phyloP scores from a whole-genome alignment of 2,113 vertebrate species.

The Halichoerus grypus region DNA sequence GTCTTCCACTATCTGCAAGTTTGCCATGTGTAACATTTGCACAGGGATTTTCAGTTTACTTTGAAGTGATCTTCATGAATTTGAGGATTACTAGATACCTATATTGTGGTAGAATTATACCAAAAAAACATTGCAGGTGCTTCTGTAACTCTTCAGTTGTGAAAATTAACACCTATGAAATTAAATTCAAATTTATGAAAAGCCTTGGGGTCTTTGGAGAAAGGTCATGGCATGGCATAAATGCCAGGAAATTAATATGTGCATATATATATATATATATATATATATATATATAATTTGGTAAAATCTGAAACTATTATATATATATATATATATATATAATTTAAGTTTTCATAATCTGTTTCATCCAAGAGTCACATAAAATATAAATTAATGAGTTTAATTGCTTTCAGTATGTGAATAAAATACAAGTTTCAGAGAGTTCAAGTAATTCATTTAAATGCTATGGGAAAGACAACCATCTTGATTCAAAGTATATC shows the following conservation, averaged over 20 bases:
- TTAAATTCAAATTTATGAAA: slow-evolving; percentile 58
- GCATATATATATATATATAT: not conserved
- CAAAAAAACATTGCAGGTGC: not conserved
- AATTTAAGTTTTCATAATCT: not conserved
- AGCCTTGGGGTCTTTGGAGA: not conserved
- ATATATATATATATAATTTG: not conserved
- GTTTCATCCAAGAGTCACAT: not conserved
- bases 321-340: not conserved
- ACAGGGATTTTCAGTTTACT: slow-evolving; percentile 14
- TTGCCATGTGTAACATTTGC: not conserved
- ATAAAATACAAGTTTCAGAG: not conserved
- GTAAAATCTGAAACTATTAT: not conserved
- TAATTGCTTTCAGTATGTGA: not conserved
- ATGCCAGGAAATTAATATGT: not conserved
- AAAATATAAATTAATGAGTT: not conserved
- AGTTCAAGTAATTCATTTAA: not conserved
- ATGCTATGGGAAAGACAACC: not conserved
- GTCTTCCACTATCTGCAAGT: not conserved
- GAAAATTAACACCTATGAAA: slow-evolving; percentile 31
- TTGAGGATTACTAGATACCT: not conserved
- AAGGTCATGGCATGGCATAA: not conserved
- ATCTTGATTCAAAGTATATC: not conserved
- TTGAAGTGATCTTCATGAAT: slow-evolving; percentile 42
- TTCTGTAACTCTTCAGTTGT: not conserved
- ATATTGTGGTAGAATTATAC: not conserved